Percentiles rank a stretch among this genome's conserved stretches.
These are phyloP conservation scores for Chydorus sphaericus DNA, from an alignment of 2,888 invertebrate species.

Conservation along the genomic window DNA sequence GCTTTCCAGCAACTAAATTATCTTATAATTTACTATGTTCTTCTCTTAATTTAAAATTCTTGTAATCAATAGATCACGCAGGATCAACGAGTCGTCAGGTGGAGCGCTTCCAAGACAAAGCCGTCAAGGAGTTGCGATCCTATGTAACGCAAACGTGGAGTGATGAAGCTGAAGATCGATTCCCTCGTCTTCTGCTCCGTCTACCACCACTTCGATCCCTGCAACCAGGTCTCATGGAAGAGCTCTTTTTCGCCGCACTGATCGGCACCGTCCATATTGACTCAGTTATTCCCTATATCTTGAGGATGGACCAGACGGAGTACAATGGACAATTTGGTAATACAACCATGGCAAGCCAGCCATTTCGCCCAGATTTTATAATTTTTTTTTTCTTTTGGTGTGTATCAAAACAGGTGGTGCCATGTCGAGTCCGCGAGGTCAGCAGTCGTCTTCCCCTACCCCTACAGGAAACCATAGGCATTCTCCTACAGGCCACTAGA, in stretches of 20 bases:
- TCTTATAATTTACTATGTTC: not conserved
- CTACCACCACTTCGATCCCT: conserved; percentile 46
- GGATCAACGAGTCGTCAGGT: conserved; percentile 36
- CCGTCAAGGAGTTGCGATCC: conserved; percentile 40
- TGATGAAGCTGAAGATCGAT: conserved; percentile 36
- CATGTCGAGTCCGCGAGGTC: conserved; percentile 1
- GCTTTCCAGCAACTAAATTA: conserved; percentile 16
- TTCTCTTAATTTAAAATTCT: conserved; percentile 12
- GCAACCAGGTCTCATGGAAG: conserved; percentile 64
- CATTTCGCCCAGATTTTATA: not conserved
- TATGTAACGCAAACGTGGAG: conserved; percentile 33
- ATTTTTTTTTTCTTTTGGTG: too few species aligned
- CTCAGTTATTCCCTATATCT: conserved; percentile 68
- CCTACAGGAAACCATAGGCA: not conserved
- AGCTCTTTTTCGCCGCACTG: conserved; percentile 80
- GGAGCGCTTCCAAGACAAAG: conserved; percentile 44
- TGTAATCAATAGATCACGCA: conserved; percentile 34
- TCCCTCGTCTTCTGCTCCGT: conserved; percentile 46
- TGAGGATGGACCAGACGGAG: conserved; percentile 42
- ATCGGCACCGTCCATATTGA: conserved; percentile 89
- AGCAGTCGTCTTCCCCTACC: conserved; percentile 2
- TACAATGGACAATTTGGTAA: conserved; percentile 22
- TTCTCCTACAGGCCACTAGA: not conserved
- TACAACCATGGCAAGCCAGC: not conserved
- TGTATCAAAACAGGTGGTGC: not conserved